phyloP scores from a whole-genome alignment of 2,113 vertebrate genomes.

The Vulpes vulpes region DNA sequence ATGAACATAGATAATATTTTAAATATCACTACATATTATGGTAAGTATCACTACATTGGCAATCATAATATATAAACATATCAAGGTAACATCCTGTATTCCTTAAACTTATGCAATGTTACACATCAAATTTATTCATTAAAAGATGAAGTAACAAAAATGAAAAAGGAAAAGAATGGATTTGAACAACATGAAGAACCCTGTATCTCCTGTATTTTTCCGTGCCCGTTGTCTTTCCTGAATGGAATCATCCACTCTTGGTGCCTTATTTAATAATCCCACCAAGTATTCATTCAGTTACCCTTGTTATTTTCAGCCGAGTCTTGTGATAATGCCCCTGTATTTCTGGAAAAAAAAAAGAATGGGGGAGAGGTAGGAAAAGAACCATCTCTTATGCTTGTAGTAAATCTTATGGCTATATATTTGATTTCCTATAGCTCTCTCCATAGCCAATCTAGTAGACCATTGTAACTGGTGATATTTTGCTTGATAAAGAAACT shows the following conservation, averaged over 20 bases:
- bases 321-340: not conserved
- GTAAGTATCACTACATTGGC: not conserved
- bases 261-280: not conserved
- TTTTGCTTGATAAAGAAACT: not conserved
- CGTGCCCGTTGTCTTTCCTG: not conserved
- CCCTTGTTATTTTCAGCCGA: not conserved
- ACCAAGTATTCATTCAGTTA: not conserved
- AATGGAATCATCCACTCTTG: not conserved
- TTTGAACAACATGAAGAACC: not conserved
- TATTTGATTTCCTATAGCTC: not conserved
- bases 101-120: not conserved
- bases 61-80: not conserved
- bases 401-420: not conserved
- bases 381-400: not conserved
- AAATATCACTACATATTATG: not conserved
- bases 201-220: rapidly evolving
- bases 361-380: not conserved
- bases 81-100: not conserved
- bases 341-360: not conserved
- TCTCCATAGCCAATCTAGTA: not conserved
- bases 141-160: not conserved
- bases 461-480: not conserved
- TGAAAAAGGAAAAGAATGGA: not conserved
- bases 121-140: not conserved
- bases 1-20: not conserved